Base-by-base conservation (phyloP, 1,140 invertebrate species). In the Sogatella furcifera region DNA sequence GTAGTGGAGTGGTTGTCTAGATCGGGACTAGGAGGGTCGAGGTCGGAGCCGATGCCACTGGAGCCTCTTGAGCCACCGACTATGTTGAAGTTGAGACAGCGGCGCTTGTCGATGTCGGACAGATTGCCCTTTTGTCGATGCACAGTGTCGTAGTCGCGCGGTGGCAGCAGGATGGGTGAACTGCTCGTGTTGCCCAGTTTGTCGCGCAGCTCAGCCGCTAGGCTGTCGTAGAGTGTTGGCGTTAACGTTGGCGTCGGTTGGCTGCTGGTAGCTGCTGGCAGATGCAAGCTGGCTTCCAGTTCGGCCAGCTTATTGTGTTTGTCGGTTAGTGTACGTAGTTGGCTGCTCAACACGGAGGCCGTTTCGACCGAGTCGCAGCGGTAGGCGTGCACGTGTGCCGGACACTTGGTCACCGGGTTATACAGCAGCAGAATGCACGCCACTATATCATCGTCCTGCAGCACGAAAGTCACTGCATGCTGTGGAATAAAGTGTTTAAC, bases 401-500 rank as follows among this genome's bases (percentile, higher is more conserved):
- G 85, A 72, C 82, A 84, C 65, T 91, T 88, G 0, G 93, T 97
- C 28, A 91, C 83, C 0, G 94, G 92, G 77, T 95, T 95, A 69
- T 91, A 93, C 9, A 95, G 80, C 28, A 95, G 76, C 52, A 96
- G 77, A 41, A 95, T 90, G 61, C 88, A 90, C 11, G 89, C 88
- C n/a, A 96, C 91, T 17, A 95, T 83, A 71, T 96, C 93, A 56
- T 91, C 90, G 52, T 90, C 83, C 70, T 89, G 87, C 60, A 89
- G 84, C 1, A 89, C 89, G 69, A 88, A 93, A 19, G 92, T 90
- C 68, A 95, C 86, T 64, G 90, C 90, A 73, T 92, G 86, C 71
- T 92, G 89, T n/a, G 92, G 92, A 65, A 97, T 95, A 74, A 95
- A 89, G 70, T 97, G 93, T 72, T 96, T 97, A 56, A 95, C 88